These are phyloP conservation scores for Drosophila quinaria DNA, from an alignment of 2,888 invertebrate species.

Conservation along the genomic window DNA sequence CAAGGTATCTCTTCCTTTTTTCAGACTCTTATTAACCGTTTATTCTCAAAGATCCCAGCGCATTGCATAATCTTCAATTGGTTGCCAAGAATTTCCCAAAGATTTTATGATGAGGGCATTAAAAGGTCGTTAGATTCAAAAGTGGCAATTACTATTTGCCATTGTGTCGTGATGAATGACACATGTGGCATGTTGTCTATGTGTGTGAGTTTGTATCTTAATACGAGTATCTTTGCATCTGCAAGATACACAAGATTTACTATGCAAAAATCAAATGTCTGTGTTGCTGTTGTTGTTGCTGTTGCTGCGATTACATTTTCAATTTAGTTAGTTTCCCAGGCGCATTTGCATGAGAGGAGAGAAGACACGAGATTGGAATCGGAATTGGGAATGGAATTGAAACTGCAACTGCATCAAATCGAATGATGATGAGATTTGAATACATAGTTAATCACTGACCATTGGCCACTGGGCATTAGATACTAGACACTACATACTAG, in stretches of 20 bases:
- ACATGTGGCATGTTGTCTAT: slow-evolving; percentile 29
- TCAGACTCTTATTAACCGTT: too few species aligned
- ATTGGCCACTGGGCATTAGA: slow-evolving; percentile 40
- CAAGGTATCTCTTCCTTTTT: not conserved
- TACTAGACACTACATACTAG: not conserved
- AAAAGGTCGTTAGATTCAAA: slow-evolving; percentile 14
- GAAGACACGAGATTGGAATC: slow-evolving; percentile 24
- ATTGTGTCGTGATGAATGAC: slow-evolving; percentile 38
- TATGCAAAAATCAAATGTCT: slow-evolving; percentile 60
- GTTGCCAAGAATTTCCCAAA: not conserved
- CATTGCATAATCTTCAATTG: not conserved
- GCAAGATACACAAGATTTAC: slow-evolving; percentile 49
- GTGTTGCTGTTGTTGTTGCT: slow-evolving; percentile 23
- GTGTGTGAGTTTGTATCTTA: slow-evolving; percentile 31
- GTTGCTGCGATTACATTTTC: slow-evolving; percentile 67
- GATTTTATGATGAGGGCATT: slow-evolving; percentile 20
- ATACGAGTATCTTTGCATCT: slow-evolving; percentile 38
- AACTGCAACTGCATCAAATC: slow-evolving; percentile 29
- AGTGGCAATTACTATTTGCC: slow-evolving; percentile 23
- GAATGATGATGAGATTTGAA: slow-evolving; percentile 48
- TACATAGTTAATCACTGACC: slow-evolving; percentile 42
- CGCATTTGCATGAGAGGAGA: slow-evolving; percentile 63
- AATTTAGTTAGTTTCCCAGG: slow-evolving; percentile 72
- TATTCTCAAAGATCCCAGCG: not conserved
- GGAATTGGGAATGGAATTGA: not conserved